Evolutionary conservation across 1,140 invertebrate genomes (phyloP).

Genomic region (Diachasmimorpha longicaudata): DNA sequence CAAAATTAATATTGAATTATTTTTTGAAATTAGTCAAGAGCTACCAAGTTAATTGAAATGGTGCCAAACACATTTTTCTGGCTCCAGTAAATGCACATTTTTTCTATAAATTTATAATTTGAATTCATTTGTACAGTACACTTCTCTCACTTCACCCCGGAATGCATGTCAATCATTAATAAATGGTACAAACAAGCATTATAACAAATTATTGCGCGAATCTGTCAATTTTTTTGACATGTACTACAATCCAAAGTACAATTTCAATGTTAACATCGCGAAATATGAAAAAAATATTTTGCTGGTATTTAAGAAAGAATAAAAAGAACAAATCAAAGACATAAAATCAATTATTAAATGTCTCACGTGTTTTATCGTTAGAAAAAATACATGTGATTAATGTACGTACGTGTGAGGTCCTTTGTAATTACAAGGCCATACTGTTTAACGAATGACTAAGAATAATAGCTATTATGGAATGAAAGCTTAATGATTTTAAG

Average conservation of each 20-base stretch:
- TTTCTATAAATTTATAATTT: no score
- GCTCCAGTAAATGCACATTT: no score
- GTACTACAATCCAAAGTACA: conserved; percentile 18
- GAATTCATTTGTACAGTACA: neutral
- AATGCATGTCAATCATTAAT: neutral
- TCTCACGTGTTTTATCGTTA: conserved; percentile 22
- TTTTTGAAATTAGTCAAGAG: no score
- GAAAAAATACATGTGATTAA: conserved; percentile 18
- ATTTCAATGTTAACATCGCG: conserved; percentile 10
- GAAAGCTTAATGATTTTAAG: neutral
- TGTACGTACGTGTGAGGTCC: neutral
- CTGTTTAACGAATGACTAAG: neutral
- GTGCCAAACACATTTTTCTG: no score
- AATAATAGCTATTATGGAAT: neutral
- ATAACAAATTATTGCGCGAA: neutral
- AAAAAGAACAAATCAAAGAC: neutral
- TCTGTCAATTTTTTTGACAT: conserved; percentile 10
- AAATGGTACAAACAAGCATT: neutral
- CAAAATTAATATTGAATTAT: neutral
- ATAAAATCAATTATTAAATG: conserved; percentile 12
- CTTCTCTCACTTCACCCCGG: neutral
- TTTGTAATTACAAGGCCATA: neutral
- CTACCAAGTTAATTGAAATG: no score
- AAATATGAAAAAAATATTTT: conserved; percentile 11
- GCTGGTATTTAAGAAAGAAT: neutral